These are phyloP conservation scores for Bursaphelenchus okinawaensis DNA, from an alignment of 2,888 invertebrate genomes.

Conservation along the genomic window DNA sequence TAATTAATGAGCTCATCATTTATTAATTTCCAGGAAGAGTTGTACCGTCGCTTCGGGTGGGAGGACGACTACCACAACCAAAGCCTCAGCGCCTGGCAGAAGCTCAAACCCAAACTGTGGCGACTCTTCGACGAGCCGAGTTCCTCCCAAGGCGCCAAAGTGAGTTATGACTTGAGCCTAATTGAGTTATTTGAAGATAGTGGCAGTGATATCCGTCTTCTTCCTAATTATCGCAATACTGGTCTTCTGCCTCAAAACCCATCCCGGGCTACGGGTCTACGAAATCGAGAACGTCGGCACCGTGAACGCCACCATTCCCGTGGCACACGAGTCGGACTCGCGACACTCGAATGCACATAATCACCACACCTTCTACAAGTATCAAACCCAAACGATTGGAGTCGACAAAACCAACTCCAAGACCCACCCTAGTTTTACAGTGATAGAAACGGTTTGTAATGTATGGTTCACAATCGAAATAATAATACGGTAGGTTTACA, in stretches of 20 bases:
- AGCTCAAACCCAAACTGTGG: conserved; percentile 94
- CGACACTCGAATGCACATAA: conserved; percentile 5
- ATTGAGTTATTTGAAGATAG: conserved; percentile 69
- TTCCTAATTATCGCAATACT: conserved; percentile 93
- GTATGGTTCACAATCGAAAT: conserved; percentile 97
- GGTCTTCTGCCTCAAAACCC: conserved; percentile 91
- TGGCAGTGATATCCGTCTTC: conserved; percentile 84
- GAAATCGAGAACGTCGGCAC: conserved; percentile 27
- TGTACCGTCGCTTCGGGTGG: conserved; percentile 82
- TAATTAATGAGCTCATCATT: too few species aligned
- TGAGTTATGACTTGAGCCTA: conserved; percentile 57
- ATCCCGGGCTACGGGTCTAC: conserved; percentile 79
- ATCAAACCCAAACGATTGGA: conserved; percentile 37
- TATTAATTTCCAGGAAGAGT: conserved; percentile 38
- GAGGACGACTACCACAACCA: conserved; percentile 90
- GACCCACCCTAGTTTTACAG: conserved; percentile 53
- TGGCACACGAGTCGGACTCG: not conserved
- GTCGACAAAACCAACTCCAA: conserved; percentile 50
- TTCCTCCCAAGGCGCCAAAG: conserved; percentile 93
- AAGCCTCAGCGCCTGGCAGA: conserved; percentile 73
- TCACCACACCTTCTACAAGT: conserved; percentile 29
- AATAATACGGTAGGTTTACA: conserved; percentile 61
- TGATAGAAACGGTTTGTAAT: conserved; percentile 88
- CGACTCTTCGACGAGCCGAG: conserved; percentile 97
- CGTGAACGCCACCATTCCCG: not conserved